phyloP scores from a whole-genome alignment of 2,888 invertebrate genomes.

The Thalpophila matura region DNA sequence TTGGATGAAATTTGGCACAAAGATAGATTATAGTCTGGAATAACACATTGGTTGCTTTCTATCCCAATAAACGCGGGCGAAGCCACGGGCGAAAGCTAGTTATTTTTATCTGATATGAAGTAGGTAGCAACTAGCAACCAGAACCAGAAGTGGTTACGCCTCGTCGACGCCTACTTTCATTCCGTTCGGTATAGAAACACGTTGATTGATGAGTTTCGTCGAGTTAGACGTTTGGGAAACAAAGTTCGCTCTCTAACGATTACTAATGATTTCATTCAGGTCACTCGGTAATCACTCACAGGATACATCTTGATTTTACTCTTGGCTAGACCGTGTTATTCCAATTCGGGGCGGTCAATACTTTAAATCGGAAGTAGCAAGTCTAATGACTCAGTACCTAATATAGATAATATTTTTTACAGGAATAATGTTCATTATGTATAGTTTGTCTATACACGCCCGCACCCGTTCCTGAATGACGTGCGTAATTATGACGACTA shows the following conservation, averaged over 20 bases:
- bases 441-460: not conserved
- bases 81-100: too few relatives aligned
- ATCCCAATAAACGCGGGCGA: too few relatives aligned
- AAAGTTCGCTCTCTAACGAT: constrained; percentile 78
- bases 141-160: constrained; percentile 47
- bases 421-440: not conserved
- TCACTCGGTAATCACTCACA: constrained; percentile 58
- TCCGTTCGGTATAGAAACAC: constrained; percentile 61
- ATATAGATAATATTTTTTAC: constrained; percentile 1
- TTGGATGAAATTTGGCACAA: too few relatives aligned
- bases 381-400: constrained; percentile 10
- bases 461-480: too few relatives aligned
- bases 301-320: constrained; percentile 54
- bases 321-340: constrained; percentile 37
- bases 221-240: constrained; percentile 68
- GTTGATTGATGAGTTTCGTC: constrained; percentile 74
- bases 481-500: too few relatives aligned
- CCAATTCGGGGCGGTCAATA: constrained; percentile 15
- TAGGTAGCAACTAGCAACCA: constrained; percentile 18
- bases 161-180: constrained; percentile 62
- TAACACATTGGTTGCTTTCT: too few relatives aligned
- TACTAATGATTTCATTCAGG: constrained; percentile 77
- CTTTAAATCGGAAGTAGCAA: constrained; percentile 33
- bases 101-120: too few relatives aligned
- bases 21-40: too few relatives aligned